Percentiles rank a stretch among this genome's conserved stretches.
phyloP scores from a whole-genome alignment of 2,113 vertebrate species.

The Hemiprocne comata region DNA sequence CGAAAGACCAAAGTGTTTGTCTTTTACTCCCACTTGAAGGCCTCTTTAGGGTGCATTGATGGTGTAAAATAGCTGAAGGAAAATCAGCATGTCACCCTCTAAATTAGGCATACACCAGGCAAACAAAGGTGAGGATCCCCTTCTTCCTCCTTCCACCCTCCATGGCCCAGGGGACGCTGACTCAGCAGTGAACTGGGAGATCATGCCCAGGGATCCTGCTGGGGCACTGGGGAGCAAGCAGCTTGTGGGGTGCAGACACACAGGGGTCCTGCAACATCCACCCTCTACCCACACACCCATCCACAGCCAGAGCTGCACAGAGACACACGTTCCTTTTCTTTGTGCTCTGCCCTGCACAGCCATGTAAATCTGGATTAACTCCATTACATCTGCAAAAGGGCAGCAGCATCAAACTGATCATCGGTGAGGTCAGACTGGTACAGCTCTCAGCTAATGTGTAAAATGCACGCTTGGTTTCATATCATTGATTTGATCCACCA shows the following conservation, averaged over 20 bases:
- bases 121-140: not conserved
- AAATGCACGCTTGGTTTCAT: constrained; percentile 19
- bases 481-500: constrained; percentile 17
- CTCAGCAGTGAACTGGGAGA: not conserved
- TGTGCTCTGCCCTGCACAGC: not conserved
- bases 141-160: not conserved
- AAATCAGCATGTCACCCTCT: not conserved
- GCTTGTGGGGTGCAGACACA: not conserved
- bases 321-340: not conserved
- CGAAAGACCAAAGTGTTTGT: not conserved
- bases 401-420: not conserved
- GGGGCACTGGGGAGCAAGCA: accelerated
- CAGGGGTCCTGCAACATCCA: not conserved
- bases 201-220: accelerated
- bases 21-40: not conserved
- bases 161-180: accelerated
- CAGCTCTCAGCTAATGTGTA: not conserved
- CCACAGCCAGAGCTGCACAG: not conserved
- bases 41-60: not conserved
- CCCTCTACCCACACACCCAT: accelerated
- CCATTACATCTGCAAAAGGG: not conserved
- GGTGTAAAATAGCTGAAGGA: not conserved
- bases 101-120: not conserved
- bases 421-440: not conserved
- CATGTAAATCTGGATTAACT: not conserved